phyloP scores from a whole-genome alignment of 1,140 invertebrate genomes.

The Lasioglossum albipes region DNA sequence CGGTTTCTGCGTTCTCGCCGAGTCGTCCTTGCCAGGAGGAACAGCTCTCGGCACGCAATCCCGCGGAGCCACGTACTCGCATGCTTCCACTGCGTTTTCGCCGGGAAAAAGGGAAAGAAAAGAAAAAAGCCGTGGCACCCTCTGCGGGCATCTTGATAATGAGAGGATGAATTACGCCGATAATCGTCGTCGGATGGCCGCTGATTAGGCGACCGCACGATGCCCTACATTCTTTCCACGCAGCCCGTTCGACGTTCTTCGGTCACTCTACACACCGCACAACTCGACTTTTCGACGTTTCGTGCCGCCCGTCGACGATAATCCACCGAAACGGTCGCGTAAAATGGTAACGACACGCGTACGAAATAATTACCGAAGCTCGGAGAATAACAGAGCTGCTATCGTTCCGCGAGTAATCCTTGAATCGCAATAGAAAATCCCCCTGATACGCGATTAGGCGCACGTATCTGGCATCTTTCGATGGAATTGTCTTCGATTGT shows the following conservation, averaged over 20 bases:
- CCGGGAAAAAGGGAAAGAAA: conserved; percentile 34
- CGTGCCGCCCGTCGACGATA: not conserved
- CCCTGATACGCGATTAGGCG: not conserved
- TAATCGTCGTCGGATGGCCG: conserved; percentile 40
- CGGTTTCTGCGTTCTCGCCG: not conserved
- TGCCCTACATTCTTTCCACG: conserved; percentile 43
- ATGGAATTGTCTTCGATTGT: not conserved
- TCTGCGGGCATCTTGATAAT: conserved; percentile 40
- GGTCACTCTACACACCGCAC: no score
- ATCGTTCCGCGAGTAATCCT: not conserved
- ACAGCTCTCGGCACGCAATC: conserved; percentile 70
- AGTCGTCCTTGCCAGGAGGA: conserved; percentile 69
- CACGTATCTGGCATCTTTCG: not conserved
- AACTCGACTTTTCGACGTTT: not conserved
- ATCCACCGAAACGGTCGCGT: no score
- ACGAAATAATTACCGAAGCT: no score
- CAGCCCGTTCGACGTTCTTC: not conserved
- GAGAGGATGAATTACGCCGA: conserved; percentile 46
- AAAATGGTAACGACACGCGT: no score
- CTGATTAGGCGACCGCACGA: conserved; percentile 21
- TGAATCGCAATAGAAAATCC: not conserved
- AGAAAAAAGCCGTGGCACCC: conserved; percentile 18
- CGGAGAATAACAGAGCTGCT: no score
- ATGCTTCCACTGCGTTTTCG: conserved; percentile 63
- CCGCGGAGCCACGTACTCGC: conserved; percentile 59